Base-by-base conservation (phyloP, 2,797 vertebrate species). In the Sebastiscus tertius region DNA sequence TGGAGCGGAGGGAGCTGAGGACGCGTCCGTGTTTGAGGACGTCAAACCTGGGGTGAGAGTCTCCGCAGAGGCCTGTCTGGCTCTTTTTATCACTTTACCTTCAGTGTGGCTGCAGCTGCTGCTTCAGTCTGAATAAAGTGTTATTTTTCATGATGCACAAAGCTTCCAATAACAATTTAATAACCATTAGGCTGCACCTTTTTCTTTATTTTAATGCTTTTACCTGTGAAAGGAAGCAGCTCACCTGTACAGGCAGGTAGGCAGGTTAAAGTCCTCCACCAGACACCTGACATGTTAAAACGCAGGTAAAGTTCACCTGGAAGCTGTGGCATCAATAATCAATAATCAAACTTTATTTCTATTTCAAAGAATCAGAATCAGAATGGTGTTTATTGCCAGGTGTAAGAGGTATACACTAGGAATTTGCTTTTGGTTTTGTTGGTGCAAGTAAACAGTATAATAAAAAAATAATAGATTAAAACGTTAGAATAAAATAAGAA, bases 21-120 rank as follows among this genome's bases (percentile, higher is more conserved):
- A 98, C 72, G 20, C 91, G 68, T 93, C 96, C 0, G 97, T 98
- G 85, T 98, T 98, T 31, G 97, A 97, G 90, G 97, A 98, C 95
- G 96, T 97, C 92, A 98, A 98, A 87, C 93, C 96, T 60, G 89
- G 82, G 58, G 82, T 95, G 83, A 96, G 97, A 91, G 68, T 92
- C 72, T 66, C 83, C 72, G 86, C 92, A 31, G 77, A 81, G 89
- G 83, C 87, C 4, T 69, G 3, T 54, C 5, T 39, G 64, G 10
- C 26, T 67, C 49, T 67, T 66, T 54, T 14, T 10, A 10, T 14
- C 1, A 12, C 33, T 29, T 2, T 2, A n/a, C 8, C 18, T 22
- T 6, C 11, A 2, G 2, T 1, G 8, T 18, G 36, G 33, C 68
- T 29, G 24, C 77, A 16, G n/a, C 16, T 26, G 42, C 8, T 20